These are phyloP conservation scores for Diplodus puntazzo DNA, from an alignment of 2,797 vertebrate genomes.

Conservation along the genomic window DNA sequence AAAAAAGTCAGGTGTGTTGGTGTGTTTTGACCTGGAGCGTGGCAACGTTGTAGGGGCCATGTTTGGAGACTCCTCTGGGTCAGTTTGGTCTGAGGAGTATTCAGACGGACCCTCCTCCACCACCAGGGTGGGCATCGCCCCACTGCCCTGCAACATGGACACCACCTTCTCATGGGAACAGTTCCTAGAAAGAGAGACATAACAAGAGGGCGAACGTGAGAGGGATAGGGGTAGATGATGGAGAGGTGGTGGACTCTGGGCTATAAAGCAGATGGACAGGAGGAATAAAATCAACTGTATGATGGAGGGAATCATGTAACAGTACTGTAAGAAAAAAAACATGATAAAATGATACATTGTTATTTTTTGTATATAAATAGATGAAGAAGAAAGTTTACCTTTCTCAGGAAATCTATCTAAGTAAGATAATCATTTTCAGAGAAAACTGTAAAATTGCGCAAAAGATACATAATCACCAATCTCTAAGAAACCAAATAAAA, in stretches of 20 bases:
- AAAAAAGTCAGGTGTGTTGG: conserved; percentile 3
- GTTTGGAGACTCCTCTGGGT: conserved; percentile 86
- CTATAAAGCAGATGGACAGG: neutral
- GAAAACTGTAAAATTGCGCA: neutral
- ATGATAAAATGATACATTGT: too few relatives aligned
- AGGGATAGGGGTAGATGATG: neutral
- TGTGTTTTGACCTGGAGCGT: conserved; percentile 68
- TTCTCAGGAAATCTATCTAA: too few relatives aligned
- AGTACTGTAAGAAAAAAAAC: neutral
- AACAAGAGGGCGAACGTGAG: neutral
- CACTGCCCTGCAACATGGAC: conserved; percentile 98
- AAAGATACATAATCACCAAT: neutral
- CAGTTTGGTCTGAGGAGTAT: conserved; percentile 89
- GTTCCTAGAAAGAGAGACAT: conserved; percentile 83
- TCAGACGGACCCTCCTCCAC: conserved; percentile 93
- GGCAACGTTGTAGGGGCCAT: conserved; percentile 79
- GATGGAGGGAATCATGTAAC: too few relatives aligned
- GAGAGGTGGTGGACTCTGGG: neutral
- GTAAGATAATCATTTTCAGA: neutral
- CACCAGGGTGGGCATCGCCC: conserved; percentile 95
- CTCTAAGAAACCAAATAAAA: neutral
- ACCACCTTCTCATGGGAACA: conserved; percentile 99
- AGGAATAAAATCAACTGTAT: neutral
- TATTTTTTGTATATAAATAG: neutral
- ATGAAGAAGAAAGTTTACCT: too few relatives aligned